Conservation (phyloP, 2,888 invertebrate genomes). For the Boloria euphrosyne region DNA sequence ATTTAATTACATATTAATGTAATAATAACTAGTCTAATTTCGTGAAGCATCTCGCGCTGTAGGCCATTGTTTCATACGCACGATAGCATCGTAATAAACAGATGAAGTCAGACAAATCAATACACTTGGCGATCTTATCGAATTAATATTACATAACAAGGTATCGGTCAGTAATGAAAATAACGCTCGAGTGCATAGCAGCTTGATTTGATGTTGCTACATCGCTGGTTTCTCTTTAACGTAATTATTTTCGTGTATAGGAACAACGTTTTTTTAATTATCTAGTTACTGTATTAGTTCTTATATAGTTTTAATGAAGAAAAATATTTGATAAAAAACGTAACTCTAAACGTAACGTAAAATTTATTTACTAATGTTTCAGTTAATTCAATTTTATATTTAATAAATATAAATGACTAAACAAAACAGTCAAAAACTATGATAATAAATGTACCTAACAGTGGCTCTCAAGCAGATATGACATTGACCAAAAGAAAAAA, state of each 20-base stretch:
- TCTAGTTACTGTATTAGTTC: background rate
- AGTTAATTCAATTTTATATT: background rate
- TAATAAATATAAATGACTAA: background rate
- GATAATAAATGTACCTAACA: conserved; percentile 56
- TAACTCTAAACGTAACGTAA: no score
- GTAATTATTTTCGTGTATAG: conserved; percentile 23
- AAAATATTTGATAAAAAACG: no score
- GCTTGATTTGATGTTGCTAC: conserved; percentile 46
- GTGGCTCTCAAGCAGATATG: conserved; percentile 47
- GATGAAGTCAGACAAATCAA: conserved; percentile 58
- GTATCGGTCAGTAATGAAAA: conserved; percentile 60
- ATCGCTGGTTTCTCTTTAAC: conserved; percentile 30
- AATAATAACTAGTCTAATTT: conserved; percentile 7
- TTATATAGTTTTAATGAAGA: background rate
- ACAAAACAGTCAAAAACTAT: conserved; percentile 65
- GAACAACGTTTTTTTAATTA: conserved; percentile 10
- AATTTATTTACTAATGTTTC: no score
- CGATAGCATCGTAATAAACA: conserved; percentile 32
- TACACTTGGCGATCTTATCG: conserved; percentile 66
- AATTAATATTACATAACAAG: conserved; percentile 70
- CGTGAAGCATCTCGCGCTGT: background rate
- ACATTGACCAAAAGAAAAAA: conserved; percentile 45
- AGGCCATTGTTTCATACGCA: conserved; percentile 35
- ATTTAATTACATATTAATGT: background rate
- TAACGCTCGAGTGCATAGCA: conserved; percentile 44